Base-by-base conservation (phyloP, 2,113 vertebrate genomes). In the Dendrocopos noguchii region DNA sequence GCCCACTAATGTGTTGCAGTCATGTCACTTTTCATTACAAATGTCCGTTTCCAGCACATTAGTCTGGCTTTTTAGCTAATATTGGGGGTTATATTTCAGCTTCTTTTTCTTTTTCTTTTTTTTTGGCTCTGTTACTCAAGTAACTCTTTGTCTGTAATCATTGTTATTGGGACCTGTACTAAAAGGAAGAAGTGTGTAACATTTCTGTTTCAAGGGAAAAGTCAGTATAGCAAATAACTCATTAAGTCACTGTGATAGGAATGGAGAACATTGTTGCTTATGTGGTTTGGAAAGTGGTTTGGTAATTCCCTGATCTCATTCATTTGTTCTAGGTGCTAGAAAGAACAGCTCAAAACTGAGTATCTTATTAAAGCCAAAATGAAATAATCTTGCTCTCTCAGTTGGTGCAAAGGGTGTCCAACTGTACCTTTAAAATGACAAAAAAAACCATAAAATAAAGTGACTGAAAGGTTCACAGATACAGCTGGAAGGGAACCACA, bases 11-110 rank as follows among this genome's bases (percentile, higher is more conserved):
- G 27, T 64, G 27, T 72, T 77, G 52, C 81, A 88, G 66, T 60
- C 68, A 34, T 84, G 71, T 92, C 42, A 65, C 79, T 95, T 93
- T 66, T 89, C 76, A 73, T 84, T 78, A 80, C 59, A 77, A 72
- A n/a, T 79, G 31, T 86, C 85, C 90, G 56, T 57, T 90, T 90
- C 82, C 90, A 95, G 80, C 36, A 57, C 52, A 10, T 64, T 66
- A 15, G 22, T 73, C 87, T 83, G 56, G 60, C 56, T 89, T 95
- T 88, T 79, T 63, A 72, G 33, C 78, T 84, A 55, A 53, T 79
- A 55, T 13, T 72, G 6, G 17, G 33, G 8, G 22, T 87, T 87
- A 52, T 53, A 87, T 52, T 82, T 95, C 52, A 53, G 42, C 42
- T 72, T 21, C 3, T 15, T 34, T 36, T 81, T 53, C 60, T 33